Evolutionary conservation across 2,888 invertebrate genomes (phyloP), one percentile per base, ranked within the genome.

Genomic region (Eretmocerus hayati): DNA sequence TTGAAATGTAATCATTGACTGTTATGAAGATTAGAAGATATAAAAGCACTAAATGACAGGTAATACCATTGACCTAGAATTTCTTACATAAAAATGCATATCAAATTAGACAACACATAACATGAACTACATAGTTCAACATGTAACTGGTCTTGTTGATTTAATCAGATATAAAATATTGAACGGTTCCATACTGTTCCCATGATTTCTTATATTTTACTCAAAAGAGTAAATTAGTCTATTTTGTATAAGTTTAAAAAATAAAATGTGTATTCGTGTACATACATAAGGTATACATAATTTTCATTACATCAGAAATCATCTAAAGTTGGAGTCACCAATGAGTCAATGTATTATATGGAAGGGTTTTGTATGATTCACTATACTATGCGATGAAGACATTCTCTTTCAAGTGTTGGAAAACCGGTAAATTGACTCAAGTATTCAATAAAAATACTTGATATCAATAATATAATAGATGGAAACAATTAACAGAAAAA

Each of bases 161-260:
- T 26, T 50, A 37, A 30, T 23, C 38, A n/a, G 16, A 43, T 48
- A 53, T 42, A 53, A 50, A 53, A 50, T 35, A 41, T 42, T 44
- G n/a, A 23, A 37, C 31, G 21, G 44, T 50, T 48, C 47, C 39
- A 50, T 38, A 48, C 46, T 48, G 43, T 43, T 50, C 48, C 40
- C 39, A 43, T 47, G 31, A 39, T 38, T 53, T 20, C 16, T 52
- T 37, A 45, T n/a, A 32, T 46, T 51, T 50, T 54, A 54, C 48
- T 54, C 48, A 48, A 50, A 50, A 50, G 50, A 54, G 50, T 48
- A 48, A 38, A 53, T 40, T 31, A 44, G 42, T 50, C 42, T 19
- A 4, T 43, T 53, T 45, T 53, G 42, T 48, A 53, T 41, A 46
- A 31, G 22, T 42, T 47, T 42, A 21, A 48, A 50, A 48, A 50